phyloP scores from a whole-genome alignment of 2,113 vertebrate species.

The Morone chrysops region DNA sequence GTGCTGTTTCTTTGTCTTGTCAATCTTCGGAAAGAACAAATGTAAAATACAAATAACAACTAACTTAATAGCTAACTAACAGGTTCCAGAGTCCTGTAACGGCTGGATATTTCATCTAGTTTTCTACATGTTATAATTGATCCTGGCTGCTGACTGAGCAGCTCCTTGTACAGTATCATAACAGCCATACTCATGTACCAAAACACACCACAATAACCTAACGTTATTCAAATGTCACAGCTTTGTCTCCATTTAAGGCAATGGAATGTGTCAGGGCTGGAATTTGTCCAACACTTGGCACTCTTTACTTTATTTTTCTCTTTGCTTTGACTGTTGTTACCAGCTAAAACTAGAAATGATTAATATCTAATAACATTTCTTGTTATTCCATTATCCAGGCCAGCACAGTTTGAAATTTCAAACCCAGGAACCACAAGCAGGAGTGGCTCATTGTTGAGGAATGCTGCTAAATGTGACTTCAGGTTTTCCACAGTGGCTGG shows the following conservation, averaged over 20 bases:
- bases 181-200: not conserved
- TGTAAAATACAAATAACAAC: rapidly evolving
- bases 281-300: not conserved
- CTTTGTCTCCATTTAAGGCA: slow-evolving; percentile 44
- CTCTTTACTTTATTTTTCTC: not conserved
- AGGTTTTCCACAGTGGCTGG: slow-evolving; percentile 67
- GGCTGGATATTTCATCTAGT: too few species aligned
- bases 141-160: not conserved
- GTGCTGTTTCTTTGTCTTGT: slow-evolving; percentile 37
- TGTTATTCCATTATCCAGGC: not conserved
- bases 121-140: not conserved
- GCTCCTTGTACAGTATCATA: not conserved
- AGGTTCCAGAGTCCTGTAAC: too few species aligned
- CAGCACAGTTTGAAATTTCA: slow-evolving; percentile 60
- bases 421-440: slow-evolving; percentile 24
- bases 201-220: not conserved
- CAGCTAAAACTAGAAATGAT: not conserved
- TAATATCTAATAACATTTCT: not conserved
- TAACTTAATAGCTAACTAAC: not conserved
- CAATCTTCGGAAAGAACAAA: not conserved
- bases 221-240: not conserved
- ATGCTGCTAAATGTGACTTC: slow-evolving; percentile 68
- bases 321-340: not conserved
- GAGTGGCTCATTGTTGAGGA: slow-evolving; percentile 72
- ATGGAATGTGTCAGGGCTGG: slow-evolving; percentile 23